A percentile compares a stretch with the other conserved stretches of the same genome.
These are phyloP conservation scores for Danio rerio DNA, from an alignment of 2,113 vertebrate genomes.

Conservation along the genomic window GRCz12tu NC_133194.1:10481501-10482000, in stretches of 20 bases:
- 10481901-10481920: conserved; percentile 24
- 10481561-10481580: too few species aligned
- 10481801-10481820: neutral
- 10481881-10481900: conserved; percentile 33
- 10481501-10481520: too few species aligned
- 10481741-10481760: neutral
- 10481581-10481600: too few species aligned
- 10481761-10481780: neutral
- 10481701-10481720: neutral
- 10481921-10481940: conserved; percentile 39
- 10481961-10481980: conserved; percentile 4
- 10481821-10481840: conserved; percentile 26
- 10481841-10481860: conserved; percentile 24
- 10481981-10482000: neutral
- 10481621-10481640: too few species aligned
- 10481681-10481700: neutral
- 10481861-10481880: conserved; percentile 21
- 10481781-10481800: conserved; percentile 12
- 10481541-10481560: too few species aligned
- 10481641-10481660: too few species aligned
- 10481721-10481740: neutral
- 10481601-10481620: too few species aligned
- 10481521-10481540: too few species aligned
- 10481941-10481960: neutral
- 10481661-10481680: neutral